A percentile compares a stretch with the other conserved stretches of the same genome.
Evolutionary conservation across 2,888 invertebrate species (phyloP).

Genomic region (Xestia rhomboidea): DNA sequence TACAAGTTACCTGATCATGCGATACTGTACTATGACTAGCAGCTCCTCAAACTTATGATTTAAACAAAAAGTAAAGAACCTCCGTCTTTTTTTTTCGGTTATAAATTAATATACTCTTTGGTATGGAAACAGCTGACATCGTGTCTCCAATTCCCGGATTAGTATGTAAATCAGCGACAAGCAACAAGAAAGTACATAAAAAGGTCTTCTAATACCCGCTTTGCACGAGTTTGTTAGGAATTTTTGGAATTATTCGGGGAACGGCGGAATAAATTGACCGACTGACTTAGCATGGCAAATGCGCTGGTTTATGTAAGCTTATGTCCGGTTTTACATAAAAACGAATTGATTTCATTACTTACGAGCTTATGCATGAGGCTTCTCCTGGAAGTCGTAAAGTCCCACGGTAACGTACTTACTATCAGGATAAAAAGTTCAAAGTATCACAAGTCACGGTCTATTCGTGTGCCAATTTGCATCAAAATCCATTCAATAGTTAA

Average conservation of each 20-base stretch:
- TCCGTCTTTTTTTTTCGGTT: background rate
- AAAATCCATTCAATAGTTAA: background rate
- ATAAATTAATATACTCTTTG: constrained; percentile 15
- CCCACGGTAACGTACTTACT: too few species aligned
- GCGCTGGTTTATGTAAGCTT: constrained; percentile 40
- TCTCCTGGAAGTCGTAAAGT: background rate
- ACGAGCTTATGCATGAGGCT: background rate
- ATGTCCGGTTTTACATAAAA: constrained; percentile 20
- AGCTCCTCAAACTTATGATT: background rate
- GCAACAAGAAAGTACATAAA: constrained; percentile 60
- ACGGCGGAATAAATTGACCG: constrained; percentile 60
- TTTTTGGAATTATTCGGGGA: constrained; percentile 56
- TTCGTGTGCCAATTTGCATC: background rate
- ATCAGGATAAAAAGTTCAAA: background rate
- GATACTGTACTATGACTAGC: background rate
- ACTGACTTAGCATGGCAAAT: constrained; percentile 58
- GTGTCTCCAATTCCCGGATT: constrained; percentile 49
- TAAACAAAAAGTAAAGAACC: background rate
- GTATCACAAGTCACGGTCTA: background rate
- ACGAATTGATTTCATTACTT: constrained; percentile 20
- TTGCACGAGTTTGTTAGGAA: constrained; percentile 60
- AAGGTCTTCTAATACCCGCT: constrained; percentile 62
- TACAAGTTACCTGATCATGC: background rate
- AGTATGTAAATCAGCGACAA: constrained; percentile 56
- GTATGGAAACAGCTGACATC: constrained; percentile 53